These are phyloP conservation scores for Microcaecilia unicolor DNA, from an alignment of 2,797 vertebrate species.

Conservation along the genomic window DNA sequence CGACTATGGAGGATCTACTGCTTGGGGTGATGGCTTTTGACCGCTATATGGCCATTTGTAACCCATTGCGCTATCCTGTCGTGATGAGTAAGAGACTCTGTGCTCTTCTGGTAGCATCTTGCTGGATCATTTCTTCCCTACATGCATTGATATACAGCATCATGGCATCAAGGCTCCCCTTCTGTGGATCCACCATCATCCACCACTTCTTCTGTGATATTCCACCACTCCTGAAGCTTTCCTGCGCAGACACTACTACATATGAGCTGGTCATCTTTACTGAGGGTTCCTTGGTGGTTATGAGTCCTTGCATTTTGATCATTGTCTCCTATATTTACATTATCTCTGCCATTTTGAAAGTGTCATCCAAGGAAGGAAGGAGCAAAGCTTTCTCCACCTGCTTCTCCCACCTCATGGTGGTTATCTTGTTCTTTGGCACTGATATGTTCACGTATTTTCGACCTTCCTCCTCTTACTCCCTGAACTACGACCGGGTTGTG, in stretches of 20 bases:
- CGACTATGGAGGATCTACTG: background rate
- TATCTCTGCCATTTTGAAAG: background rate
- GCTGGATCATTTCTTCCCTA: background rate
- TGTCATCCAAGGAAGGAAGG: background rate
- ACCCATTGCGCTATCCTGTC: background rate
- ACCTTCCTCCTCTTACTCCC: background rate
- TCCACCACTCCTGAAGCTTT: background rate
- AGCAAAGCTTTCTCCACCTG: constrained; percentile 3
- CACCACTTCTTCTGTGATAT: too few species aligned
- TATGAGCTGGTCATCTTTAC: background rate
- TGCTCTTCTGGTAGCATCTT: background rate
- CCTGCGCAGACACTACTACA: background rate
- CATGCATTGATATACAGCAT: background rate
- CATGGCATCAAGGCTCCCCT: background rate
- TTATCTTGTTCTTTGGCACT: constrained; percentile 1
- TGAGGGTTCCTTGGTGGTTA: background rate
- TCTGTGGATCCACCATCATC: background rate
- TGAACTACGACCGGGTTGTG: background rate
- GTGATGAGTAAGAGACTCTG: background rate
- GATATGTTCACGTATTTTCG: constrained; percentile 4
- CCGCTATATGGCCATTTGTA: constrained; percentile 2
- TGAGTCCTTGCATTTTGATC: background rate
- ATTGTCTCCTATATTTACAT: background rate
- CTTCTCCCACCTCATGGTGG: background rate
- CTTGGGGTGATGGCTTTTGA: constrained; percentile 2